These are phyloP conservation scores for Lutjanus erythropterus DNA, from an alignment of 2,113 vertebrate species.

Conservation along the genomic window DNA sequence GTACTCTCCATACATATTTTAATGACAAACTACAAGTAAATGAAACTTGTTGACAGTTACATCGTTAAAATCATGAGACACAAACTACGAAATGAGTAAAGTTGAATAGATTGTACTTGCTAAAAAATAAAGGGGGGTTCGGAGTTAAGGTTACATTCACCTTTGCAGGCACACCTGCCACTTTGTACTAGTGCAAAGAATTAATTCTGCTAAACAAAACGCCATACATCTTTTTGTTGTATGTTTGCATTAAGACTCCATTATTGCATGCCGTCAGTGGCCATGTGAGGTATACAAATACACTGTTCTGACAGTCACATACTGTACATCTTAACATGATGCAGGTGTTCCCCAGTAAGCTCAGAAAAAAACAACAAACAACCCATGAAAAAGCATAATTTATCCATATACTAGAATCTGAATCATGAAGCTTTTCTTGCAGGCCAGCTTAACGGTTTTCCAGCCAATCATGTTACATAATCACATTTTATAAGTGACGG, in stretches of 20 bases:
- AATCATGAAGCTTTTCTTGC: slow-evolving; percentile 4
- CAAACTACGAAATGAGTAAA: slow-evolving; percentile 28
- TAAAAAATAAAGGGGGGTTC: slow-evolving; percentile 7
- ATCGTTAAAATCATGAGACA: slow-evolving; percentile 53
- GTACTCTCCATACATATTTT: slow-evolving; percentile 47
- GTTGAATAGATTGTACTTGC: slow-evolving; percentile 73
- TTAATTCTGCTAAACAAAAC: slow-evolving; percentile 35
- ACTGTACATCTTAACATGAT: slow-evolving; percentile 12
- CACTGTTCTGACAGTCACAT: slow-evolving; percentile 19
- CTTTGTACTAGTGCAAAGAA: slow-evolving; percentile 72
- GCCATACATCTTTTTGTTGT: not conserved
- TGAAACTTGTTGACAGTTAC: slow-evolving; percentile 33
- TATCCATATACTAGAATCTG: not conserved
- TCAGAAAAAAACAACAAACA: not conserved
- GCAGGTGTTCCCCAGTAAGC: not conserved
- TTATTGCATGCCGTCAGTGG: slow-evolving; percentile 69
- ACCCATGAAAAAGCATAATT: slow-evolving; percentile 14
- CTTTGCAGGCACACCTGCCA: slow-evolving; percentile 47
- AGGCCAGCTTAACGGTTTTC: not conserved
- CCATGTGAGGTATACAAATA: slow-evolving; percentile 72
- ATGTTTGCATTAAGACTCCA: slow-evolving; percentile 69
- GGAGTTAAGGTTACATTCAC: slow-evolving; percentile 68
- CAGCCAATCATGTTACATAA: slow-evolving; percentile 7
- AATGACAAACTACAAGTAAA: slow-evolving; percentile 58
- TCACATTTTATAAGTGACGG: slow-evolving; percentile 28